phyloP scores from a whole-genome alignment of 2,113 vertebrate genomes.

The Lepus europaeus region DNA sequence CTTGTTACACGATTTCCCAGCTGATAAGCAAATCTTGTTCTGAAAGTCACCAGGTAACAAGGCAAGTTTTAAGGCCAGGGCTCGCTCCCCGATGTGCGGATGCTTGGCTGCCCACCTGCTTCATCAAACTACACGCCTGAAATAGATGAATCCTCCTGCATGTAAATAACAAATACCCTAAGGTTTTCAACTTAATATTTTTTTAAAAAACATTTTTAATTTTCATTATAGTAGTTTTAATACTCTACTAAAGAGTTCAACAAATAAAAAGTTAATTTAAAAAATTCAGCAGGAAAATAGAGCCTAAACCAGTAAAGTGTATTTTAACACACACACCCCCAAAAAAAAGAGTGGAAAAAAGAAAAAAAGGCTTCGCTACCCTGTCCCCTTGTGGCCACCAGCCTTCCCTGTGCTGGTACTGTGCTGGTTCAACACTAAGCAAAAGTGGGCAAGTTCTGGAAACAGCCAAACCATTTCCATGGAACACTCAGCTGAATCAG shows the following conservation, averaged over 20 bases:
- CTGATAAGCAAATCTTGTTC: background rate
- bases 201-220: too few relatives aligned
- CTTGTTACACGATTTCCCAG: background rate
- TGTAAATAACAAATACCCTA: background rate
- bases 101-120: background rate
- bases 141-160: background rate
- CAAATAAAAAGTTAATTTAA: too few relatives aligned
- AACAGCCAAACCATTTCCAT: slow-evolving; percentile 1
- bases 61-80: background rate
- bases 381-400: too few relatives aligned
- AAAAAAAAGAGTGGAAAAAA: background rate
- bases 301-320: background rate
- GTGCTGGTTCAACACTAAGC: background rate
- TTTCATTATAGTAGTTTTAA: too few relatives aligned
- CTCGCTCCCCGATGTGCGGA: too few relatives aligned
- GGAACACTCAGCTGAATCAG: background rate
- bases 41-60: slow-evolving; percentile 4
- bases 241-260: too few relatives aligned
- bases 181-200: too few relatives aligned
- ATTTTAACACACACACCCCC: slow-evolving; percentile 17
- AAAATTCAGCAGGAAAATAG: background rate
- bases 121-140: background rate
- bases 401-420: too few relatives aligned
- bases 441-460: background rate
- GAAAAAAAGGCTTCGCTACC: background rate